Evolutionary conservation across 2,797 vertebrate species (phyloP), one percentile per base, ranked within the genome.

Genomic region (Petrocephalus schoutedeni): DNA sequence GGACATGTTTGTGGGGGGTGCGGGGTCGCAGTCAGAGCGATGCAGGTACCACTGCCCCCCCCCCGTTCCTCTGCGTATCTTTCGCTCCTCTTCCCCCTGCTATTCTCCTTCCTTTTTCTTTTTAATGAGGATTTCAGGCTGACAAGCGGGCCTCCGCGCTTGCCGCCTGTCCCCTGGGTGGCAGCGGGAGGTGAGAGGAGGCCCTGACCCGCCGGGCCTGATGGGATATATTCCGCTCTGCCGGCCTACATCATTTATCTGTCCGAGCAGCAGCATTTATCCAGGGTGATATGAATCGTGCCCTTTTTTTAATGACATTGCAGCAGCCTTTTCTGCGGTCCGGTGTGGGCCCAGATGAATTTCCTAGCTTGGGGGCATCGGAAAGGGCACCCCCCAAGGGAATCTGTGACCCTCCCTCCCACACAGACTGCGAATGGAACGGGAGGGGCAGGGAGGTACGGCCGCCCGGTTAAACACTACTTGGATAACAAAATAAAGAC

Each of bases 241-340:
- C 58, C 41, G 61, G 84, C 58, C 87, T 88, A 54, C 86, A 58
- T 88, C 83, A 89, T 88, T 86, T 85, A 19, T 87, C 87, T 58
- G 32, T 41, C 51, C 54, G 89, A 85, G 80, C 23, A 59, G 87
- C 45, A 67, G 80, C 23, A 36, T 28, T 32, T 80, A 80, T 80
- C 74, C 74, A 80, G 41, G 74, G 74, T 80, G 74, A 80, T 80
- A 80, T 80, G 74, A 80, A 80, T 80, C 74, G 36, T 80, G 41
- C 74, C 32, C 74, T 80, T 80, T 49, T 80, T 80, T 80, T 80
- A 80, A 80, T 80, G 36, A 16, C 41, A 21, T 80, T 80, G 74
- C 41, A 2, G 19, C 41, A 21, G 41, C 74, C 74, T n/a, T 80
- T 80, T 80, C 74, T 45, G 19, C 74, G 8, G 74, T 80, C 74